Percentiles rank a stretch among this genome's conserved stretches.
Conservation (phyloP, 1,140 invertebrate genomes). For the Aphaenogaster rudis region DNA sequence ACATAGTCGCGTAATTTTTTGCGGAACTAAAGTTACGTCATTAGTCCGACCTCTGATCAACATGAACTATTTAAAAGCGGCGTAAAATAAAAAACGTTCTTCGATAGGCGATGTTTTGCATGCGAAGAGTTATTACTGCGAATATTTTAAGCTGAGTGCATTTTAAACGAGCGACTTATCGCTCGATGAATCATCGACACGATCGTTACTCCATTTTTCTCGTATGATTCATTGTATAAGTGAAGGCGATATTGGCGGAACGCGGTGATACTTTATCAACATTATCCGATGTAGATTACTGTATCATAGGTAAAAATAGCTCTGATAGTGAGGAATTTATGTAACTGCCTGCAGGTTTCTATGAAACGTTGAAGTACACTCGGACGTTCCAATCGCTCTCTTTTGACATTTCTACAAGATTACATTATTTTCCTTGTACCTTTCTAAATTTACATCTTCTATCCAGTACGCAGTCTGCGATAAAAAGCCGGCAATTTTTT, state of each 20-base stretch:
- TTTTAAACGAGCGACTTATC: conserved; percentile 60
- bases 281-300: conserved; percentile 38
- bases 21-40: neutral
- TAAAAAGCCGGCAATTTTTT: neutral
- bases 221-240: conserved; percentile 41
- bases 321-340: conserved; percentile 31
- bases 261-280: conserved; percentile 32
- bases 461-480: neutral
- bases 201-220: conserved; percentile 51
- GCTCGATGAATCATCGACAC: conserved; percentile 47
- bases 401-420: conserved; percentile 2
- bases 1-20: neutral
- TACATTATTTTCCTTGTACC: neutral
- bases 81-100: conserved; percentile 14
- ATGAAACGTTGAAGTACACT: neutral
- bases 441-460: neutral
- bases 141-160: conserved; percentile 35
- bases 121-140: conserved; percentile 29
- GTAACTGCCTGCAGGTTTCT: neutral
- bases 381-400: neutral
- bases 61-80: conserved; percentile 2
- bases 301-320: conserved; percentile 30
- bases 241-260: conserved; percentile 35
- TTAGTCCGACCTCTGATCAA: neutral
- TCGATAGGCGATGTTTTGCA: conserved; percentile 13